Conservation (phyloP, 2,888 invertebrate species). For the Erebia epiphron region DNA sequence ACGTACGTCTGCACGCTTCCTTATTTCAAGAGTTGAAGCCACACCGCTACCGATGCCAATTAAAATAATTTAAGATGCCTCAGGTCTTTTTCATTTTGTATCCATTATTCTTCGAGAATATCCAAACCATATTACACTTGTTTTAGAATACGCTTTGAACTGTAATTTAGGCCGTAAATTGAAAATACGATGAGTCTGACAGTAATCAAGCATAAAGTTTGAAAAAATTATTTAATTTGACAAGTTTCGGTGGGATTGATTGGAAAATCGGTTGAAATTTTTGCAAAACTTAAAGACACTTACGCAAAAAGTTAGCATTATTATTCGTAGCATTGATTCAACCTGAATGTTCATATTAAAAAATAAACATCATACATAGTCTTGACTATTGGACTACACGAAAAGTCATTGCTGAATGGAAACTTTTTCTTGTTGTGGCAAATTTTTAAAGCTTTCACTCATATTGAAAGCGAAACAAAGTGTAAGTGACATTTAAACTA, state of each 20-base stretch:
- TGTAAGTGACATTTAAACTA: conserved; percentile 19
- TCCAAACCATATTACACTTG: conserved; percentile 76
- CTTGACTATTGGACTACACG: too few relatives aligned
- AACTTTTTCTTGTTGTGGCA: not conserved
- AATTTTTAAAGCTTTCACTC: conserved; percentile 8
- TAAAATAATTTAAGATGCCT: conserved; percentile 82
- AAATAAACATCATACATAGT: too few relatives aligned
- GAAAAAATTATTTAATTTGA: conserved; percentile 2
- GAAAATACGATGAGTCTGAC: conserved; percentile 51
- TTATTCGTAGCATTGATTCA: too few relatives aligned
- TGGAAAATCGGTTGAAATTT: too few relatives aligned
- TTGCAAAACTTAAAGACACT: not conserved
- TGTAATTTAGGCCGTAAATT: conserved; percentile 68
- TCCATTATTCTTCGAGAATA: conserved; percentile 78
- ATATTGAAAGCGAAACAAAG: conserved; percentile 21
- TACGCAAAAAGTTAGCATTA: not conserved
- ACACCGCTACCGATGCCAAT: conserved; percentile 82
- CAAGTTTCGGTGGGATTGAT: not conserved
- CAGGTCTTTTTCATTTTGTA: conserved; percentile 79
- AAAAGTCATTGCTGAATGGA: too few relatives aligned
- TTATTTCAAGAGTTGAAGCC: conserved; percentile 55
- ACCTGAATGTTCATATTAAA: too few relatives aligned
- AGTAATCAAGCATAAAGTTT: conserved; percentile 8
- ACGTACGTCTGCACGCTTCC: conserved; percentile 13
- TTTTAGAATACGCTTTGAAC: conserved; percentile 71